These are phyloP conservation scores for Ooceraea biroi DNA, from an alignment of 1,140 invertebrate species.

Conservation along the genomic window DNA sequence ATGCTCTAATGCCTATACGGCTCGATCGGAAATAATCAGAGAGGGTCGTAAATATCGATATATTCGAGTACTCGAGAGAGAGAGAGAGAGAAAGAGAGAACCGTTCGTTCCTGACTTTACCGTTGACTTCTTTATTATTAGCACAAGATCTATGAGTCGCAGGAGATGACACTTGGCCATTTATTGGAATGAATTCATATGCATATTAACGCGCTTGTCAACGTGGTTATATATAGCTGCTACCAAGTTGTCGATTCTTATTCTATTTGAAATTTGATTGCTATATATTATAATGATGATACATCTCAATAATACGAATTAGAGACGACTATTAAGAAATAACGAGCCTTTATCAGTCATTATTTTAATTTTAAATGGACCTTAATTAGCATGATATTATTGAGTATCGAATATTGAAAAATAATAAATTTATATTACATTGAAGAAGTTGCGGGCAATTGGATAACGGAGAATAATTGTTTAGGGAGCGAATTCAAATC, in stretches of 20 bases:
- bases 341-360: too few species aligned
- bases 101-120: constrained; percentile 39
- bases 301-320: too few species aligned
- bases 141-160: constrained; percentile 37
- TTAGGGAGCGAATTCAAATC: background rate
- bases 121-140: constrained; percentile 59
- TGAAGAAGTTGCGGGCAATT: too few species aligned
- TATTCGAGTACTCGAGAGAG: constrained; percentile 30
- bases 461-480: too few species aligned
- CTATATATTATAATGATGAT: background rate
- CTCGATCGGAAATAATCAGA: constrained; percentile 54
- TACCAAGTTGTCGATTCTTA: background rate
- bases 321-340: too few species aligned
- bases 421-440: background rate
- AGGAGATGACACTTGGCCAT: constrained; percentile 27
- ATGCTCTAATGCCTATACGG: constrained; percentile 45
- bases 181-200: background rate
- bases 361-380: too few species aligned
- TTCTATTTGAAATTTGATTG: background rate
- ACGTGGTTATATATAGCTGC: background rate
- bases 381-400: too few species aligned
- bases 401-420: background rate
- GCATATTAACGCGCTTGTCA: constrained; percentile 5
- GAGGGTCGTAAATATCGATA: constrained; percentile 45
- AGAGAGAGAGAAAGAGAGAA: constrained; percentile 25